These are phyloP conservation scores for Eupithecia subfuscata DNA, from an alignment of 2,888 invertebrate genomes.

Conservation along the genomic window DNA sequence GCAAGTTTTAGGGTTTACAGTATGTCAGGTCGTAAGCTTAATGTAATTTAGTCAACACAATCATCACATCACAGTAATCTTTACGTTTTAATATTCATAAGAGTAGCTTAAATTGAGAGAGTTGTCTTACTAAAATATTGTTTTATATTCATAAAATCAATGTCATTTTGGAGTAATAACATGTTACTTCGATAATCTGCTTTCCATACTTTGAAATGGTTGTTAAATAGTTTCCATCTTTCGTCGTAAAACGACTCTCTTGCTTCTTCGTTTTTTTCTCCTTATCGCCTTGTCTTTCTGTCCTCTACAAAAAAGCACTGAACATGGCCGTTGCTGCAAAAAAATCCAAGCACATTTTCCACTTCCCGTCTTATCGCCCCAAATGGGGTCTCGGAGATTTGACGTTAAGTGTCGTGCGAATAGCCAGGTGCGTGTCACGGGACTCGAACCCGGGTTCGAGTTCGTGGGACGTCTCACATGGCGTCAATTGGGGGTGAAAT, in stretches of 20 bases:
- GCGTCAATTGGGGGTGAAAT: slow-evolving; percentile 59
- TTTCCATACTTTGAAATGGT: not conserved
- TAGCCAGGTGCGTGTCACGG: slow-evolving; percentile 49
- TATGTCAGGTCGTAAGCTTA: not conserved
- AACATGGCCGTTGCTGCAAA: slow-evolving; percentile 13
- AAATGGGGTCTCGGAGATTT: slow-evolving; percentile 43
- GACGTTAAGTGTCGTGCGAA: slow-evolving; percentile 59
- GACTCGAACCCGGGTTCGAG: slow-evolving; percentile 26
- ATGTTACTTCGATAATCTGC: not conserved
- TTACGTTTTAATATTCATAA: not conserved
- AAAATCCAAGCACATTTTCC: slow-evolving; percentile 27
- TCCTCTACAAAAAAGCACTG: slow-evolving; percentile 11
- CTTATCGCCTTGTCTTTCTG: not conserved
- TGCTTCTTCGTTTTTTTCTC: not conserved
- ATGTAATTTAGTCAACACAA: not conserved
- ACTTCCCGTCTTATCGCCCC: slow-evolving; percentile 37
- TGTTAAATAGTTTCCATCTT: not conserved
- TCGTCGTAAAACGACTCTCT: not conserved
- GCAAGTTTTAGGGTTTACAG: not conserved
- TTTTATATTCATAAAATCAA: not conserved
- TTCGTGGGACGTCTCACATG: slow-evolving; percentile 47
- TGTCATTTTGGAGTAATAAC: not conserved
- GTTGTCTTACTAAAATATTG: not conserved
- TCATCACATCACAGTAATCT: not conserved
- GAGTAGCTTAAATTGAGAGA: not conserved